phyloP scores from a whole-genome alignment of 2,113 vertebrate genomes.

The Tretioscincus oriximinensis region DNA sequence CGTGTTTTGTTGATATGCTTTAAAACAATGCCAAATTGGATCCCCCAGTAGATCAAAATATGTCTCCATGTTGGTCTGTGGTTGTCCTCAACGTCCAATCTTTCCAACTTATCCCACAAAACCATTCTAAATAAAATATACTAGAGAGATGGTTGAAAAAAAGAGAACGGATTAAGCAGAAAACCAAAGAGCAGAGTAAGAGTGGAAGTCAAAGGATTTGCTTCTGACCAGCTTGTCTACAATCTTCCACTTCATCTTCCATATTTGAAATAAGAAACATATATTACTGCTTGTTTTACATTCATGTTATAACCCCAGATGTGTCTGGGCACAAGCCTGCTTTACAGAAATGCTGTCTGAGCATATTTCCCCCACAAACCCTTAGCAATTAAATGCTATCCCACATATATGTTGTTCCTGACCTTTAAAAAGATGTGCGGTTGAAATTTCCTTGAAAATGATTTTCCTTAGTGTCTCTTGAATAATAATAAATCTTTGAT shows the following conservation, averaged over 20 bases:
- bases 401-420: not conserved
- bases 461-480: not conserved
- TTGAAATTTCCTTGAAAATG: not conserved
- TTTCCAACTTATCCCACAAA: no score
- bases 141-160: no score
- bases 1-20: no score
- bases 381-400: not conserved
- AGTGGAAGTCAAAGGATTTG: no score
- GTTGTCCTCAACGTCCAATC: no score
- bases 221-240: no score
- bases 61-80: no score
- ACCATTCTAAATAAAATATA: no score
- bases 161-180: no score
- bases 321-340: not conserved
- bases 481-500: constrained; percentile 1
- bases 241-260: not conserved
- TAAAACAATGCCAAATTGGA: no score
- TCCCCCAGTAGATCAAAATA: no score
- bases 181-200: no score
- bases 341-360: not conserved
- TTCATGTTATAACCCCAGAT: not conserved
- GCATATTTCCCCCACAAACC: not conserved
- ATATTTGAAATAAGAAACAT: not conserved
- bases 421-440: not conserved
- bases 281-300: not conserved